Evolutionary conservation across 2,888 invertebrate species (phyloP).

Genomic region (Drosophila anceps): DNA sequence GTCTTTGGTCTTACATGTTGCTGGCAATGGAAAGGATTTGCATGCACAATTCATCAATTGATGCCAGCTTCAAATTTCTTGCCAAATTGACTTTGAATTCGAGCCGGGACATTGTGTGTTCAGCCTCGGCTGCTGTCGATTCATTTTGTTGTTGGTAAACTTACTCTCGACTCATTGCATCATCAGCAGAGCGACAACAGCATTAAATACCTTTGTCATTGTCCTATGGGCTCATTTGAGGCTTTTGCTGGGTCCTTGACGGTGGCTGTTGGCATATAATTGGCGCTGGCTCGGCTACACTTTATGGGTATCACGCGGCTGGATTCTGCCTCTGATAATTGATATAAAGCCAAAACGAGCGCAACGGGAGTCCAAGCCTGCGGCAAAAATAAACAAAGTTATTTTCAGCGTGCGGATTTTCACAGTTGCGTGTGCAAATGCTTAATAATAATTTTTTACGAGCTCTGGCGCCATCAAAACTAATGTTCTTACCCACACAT

Average conservation of each 20-base stretch:
- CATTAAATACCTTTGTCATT: conserved; percentile 27
- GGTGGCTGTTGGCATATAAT: conserved; percentile 2
- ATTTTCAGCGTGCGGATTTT: conserved; percentile 13
- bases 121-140: neutral
- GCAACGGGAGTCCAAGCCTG: conserved; percentile 43
- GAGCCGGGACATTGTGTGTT: neutral
- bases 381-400: conserved; percentile 26
- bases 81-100: conserved; percentile 42
- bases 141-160: neutral
- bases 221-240: conserved; percentile 37
- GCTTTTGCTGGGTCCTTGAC: conserved; percentile 1
- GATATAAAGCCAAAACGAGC: conserved; percentile 65
- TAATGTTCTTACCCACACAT: conserved; percentile 21
- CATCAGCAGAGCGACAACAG: conserved; percentile 7
- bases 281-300: conserved; percentile 9
- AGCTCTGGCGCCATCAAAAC: conserved; percentile 43
- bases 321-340: conserved; percentile 63
- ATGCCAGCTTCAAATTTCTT: conserved; percentile 32
- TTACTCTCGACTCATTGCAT: conserved; percentile 32
- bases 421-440: conserved; percentile 25
- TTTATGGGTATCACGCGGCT: conserved; percentile 57
- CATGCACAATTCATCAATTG: conserved; percentile 37
- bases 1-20: conserved; percentile 24
- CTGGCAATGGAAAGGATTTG: conserved; percentile 6
- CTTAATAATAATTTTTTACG: conserved; percentile 62